Percentiles rank a stretch among this genome's conserved stretches.
Evolutionary conservation across 2,797 vertebrate species (phyloP).

Genomic region (Melanotaenia trifasciata): DNA sequence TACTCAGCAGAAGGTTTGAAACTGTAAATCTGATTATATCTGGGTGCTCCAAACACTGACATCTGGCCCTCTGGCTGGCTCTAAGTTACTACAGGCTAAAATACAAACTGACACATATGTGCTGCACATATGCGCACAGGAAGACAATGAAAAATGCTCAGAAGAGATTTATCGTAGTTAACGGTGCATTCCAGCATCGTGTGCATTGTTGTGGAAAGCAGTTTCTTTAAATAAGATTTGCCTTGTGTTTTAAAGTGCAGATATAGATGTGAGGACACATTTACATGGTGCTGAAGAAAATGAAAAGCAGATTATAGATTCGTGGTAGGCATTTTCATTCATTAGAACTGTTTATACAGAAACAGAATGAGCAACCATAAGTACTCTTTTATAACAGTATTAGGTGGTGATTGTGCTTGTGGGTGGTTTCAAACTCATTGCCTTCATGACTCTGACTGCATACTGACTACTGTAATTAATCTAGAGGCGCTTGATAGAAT

Average conservation of each 20-base stretch:
- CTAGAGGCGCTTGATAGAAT: slow-evolving; percentile 17
- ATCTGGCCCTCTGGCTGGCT: slow-evolving; percentile 42
- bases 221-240: slow-evolving; percentile 21
- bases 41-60: slow-evolving; percentile 53
- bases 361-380: slow-evolving; percentile 25
- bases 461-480: slow-evolving; percentile 54
- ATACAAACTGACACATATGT: slow-evolving; percentile 23
- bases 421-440: slow-evolving; percentile 60
- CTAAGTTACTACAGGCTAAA: slow-evolving; percentile 12
- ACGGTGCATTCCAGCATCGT: slow-evolving; percentile 8
- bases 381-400: slow-evolving; percentile 35
- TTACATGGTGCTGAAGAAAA: slow-evolving; percentile 12
- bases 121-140: slow-evolving; percentile 16
- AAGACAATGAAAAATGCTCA: background rate
- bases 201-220: slow-evolving; percentile 13
- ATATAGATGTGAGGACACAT: too few relatives aligned
- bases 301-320: slow-evolving; percentile 37
- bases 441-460: slow-evolving; percentile 37
- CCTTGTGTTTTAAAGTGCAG: background rate
- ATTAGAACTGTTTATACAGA: slow-evolving; percentile 32
- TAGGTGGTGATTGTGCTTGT: slow-evolving; percentile 34
- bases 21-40: slow-evolving; percentile 61
- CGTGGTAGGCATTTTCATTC: slow-evolving; percentile 41
- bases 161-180: background rate
- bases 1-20: slow-evolving; percentile 50